Evolutionary conservation across 2,888 invertebrate genomes (phyloP).

Genomic region (Rhorus exstirpatorius): DNA sequence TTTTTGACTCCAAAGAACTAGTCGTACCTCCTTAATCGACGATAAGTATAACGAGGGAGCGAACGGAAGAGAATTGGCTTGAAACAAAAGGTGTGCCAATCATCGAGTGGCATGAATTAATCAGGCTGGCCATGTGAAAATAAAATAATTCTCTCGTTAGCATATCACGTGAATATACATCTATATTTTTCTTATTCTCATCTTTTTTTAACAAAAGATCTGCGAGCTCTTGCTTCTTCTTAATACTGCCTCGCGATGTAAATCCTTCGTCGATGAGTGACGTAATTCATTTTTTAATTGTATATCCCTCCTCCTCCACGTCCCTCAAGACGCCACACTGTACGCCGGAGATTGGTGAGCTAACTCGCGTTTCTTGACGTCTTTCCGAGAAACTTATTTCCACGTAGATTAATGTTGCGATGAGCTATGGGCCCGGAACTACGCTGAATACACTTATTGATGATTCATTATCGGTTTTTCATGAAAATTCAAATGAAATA

Average conservation of each 20-base stretch:
- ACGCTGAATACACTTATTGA: slow-evolving; percentile 30
- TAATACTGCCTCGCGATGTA: slow-evolving; percentile 51
- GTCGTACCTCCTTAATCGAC: too few species aligned
- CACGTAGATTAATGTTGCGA: slow-evolving; percentile 66
- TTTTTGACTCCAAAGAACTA: too few species aligned
- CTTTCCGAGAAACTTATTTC: slow-evolving; percentile 71
- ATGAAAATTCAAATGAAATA: slow-evolving; percentile 24
- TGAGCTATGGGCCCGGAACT: slow-evolving; percentile 58
- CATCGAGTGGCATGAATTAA: slow-evolving; percentile 47
- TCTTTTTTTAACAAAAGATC: slow-evolving; percentile 33
- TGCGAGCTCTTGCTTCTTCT: slow-evolving; percentile 41
- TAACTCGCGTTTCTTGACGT: slow-evolving; percentile 48
- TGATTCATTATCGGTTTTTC: slow-evolving; percentile 9
- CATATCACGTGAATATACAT: slow-evolving; percentile 20
- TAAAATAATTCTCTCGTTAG: slow-evolving; percentile 22
- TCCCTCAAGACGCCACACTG: slow-evolving; percentile 42
- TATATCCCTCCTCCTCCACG: too few species aligned
- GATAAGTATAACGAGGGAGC: slow-evolving; percentile 16
- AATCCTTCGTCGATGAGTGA: slow-evolving; percentile 64
- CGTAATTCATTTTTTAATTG: slow-evolving; percentile 68
- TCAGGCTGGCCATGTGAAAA: slow-evolving; percentile 25
- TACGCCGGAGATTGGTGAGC: slow-evolving; percentile 13
- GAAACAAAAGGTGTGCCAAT: slow-evolving; percentile 18
- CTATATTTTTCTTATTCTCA: slow-evolving; percentile 4
- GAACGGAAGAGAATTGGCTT: slow-evolving; percentile 21